Conservation (phyloP, 2,113 vertebrate genomes). For the Uria lomvia region DNA sequence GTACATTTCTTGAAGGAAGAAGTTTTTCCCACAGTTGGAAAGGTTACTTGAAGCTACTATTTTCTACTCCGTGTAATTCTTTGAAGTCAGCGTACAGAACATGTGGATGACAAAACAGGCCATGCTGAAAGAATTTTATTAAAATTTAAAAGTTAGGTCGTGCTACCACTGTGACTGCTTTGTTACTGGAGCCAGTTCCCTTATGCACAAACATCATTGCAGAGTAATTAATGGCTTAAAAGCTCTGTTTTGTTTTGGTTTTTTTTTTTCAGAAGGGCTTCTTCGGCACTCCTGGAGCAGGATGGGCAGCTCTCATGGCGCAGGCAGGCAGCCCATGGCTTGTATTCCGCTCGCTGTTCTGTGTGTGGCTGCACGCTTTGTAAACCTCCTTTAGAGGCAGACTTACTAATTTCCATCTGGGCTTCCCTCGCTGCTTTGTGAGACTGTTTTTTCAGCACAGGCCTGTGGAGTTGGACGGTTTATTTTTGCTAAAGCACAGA, state of each 20-base stretch:
- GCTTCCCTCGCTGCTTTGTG: background rate
- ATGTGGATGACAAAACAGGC: background rate
- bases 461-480: background rate
- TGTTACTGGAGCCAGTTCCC: background rate
- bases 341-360: background rate
- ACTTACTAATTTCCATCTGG: conserved; percentile 39
- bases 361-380: conserved; percentile 40
- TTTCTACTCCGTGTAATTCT: background rate
- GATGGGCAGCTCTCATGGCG: accelerated
- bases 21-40: background rate
- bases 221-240: background rate
- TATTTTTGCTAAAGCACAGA: background rate
- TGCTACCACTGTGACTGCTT: background rate
- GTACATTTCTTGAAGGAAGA: background rate
- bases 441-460: background rate
- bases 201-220: background rate
- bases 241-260: background rate
- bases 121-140: background rate
- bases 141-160: background rate
- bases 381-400: conserved; percentile 4
- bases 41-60: background rate
- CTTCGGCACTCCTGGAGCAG: background rate
- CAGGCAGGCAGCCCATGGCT: background rate
- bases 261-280: background rate
- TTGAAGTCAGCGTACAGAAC: background rate